A percentile compares a stretch with the other conserved stretches of the same genome.
phyloP scores from a whole-genome alignment of 2,797 vertebrate genomes.

The Bradypodion pumilum region DNA sequence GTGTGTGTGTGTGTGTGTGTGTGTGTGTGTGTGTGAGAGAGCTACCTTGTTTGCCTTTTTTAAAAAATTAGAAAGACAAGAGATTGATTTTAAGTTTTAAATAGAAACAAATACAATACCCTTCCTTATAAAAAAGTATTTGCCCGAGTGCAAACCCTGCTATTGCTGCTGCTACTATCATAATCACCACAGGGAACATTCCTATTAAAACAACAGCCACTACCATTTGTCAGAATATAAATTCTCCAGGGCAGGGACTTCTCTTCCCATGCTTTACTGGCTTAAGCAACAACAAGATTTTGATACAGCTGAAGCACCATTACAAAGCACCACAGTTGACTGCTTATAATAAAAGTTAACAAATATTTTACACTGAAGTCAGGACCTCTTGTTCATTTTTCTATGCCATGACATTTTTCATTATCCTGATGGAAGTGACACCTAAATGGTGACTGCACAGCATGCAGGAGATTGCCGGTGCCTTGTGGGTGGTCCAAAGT shows the following conservation, averaged over 20 bases:
- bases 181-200: no score
- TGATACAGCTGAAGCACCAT: not conserved
- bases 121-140: not conserved
- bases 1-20: no score
- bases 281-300: not conserved
- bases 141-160: not conserved
- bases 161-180: not conserved
- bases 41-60: not conserved
- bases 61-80: not conserved
- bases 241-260: not conserved
- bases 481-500: not conserved
- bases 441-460: not conserved
- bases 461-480: not conserved
- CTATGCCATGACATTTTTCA: not conserved
- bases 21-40: no score
- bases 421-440: not conserved
- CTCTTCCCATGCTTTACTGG: not conserved
- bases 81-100: not conserved
- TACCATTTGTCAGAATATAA: not conserved
- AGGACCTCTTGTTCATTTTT: not conserved
- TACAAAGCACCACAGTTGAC: not conserved
- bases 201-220: not conserved
- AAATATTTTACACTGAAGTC: not conserved
- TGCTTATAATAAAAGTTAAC: not conserved
- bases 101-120: not conserved